Evolutionary conservation across 2,797 vertebrate genomes (phyloP), one percentile per base, ranked within the genome.

Genomic region (Buceros bicornis): DNA sequence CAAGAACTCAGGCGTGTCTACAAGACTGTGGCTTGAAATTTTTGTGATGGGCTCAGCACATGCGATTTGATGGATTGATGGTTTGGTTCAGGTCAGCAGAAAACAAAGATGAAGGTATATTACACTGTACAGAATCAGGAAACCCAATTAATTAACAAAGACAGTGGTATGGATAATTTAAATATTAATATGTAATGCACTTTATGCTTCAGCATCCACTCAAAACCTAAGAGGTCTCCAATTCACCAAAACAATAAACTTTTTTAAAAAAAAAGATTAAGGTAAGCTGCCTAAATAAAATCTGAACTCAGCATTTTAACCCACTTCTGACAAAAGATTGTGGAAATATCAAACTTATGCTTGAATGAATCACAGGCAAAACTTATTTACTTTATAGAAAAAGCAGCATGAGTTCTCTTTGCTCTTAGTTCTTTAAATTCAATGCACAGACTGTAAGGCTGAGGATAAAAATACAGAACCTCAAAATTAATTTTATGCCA

Each of bases 391-490:
- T 2, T 40, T 40, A 40, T 12, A 86, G n/a, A 51, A 87, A 87
- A 15, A 77, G 20, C 29, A 60, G 16, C 8, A 9, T 13, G 17
- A 79, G 8, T 65, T 64, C 48, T 57, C 73, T 76, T 78, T 67
- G 53, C 42, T 73, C 26, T 18, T 51, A 64, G 53, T 74, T 88
- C n/a, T 65, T 82, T 79, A 92, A 77, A 73, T 3, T 1, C 9
- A 56, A 4, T 1, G 5, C 22, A 78, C 3, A 5, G 20, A 82
- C 43, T 73, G 53, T 31, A 77, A 82, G n/a, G 8, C 1, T 33
- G n/a, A 87, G 64, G 22, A 92, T n/a, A 86, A 90, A 94, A 94
- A 86, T 13, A 87, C 37, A 90, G n/a, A 92, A 16, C 11, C 19
- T 73, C 78, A 82, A 77, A 72, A 87, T 24, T 1, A 48, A 82